Percentiles rank a stretch among this genome's conserved stretches.
These are phyloP conservation scores for Ashinkailepas kermadecensis DNA, from an alignment of 2,888 invertebrate species.

Conservation along the genomic window DNA sequence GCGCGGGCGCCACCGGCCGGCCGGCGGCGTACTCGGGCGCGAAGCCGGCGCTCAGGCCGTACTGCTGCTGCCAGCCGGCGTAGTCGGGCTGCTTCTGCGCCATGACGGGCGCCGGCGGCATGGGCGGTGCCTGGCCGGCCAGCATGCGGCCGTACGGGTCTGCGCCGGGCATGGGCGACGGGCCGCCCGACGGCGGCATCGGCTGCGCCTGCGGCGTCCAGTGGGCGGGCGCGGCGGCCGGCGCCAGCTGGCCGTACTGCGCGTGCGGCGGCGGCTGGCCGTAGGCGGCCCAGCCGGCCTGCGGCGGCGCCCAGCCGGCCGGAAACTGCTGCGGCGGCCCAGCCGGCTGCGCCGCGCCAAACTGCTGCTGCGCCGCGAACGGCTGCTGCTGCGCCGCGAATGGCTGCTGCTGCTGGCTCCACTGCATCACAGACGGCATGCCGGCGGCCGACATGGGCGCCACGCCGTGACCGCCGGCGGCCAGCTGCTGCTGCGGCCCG, in stretches of 20 bases:
- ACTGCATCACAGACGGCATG: slow-evolving; percentile 2
- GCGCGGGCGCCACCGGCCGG: background rate
- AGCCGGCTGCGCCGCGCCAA: background rate
- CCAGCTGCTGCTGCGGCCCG: background rate
- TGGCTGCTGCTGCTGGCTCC: slow-evolving; percentile 14
- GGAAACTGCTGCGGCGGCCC: background rate
- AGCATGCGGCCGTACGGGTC: slow-evolving; percentile 16
- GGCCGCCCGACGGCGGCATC: slow-evolving; percentile 12
- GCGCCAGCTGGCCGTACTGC: background rate
- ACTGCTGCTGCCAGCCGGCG: slow-evolving; percentile 16
- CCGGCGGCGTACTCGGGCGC: background rate
- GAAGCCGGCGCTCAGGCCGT: slow-evolving; percentile 5
- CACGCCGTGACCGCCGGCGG: background rate
- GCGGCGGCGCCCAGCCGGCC: slow-evolving; percentile 11
- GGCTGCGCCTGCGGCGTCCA: slow-evolving; percentile 15
- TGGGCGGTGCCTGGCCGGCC: background rate
- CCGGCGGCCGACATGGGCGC: background rate
- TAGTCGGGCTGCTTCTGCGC: slow-evolving; percentile 7
- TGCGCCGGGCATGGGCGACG: slow-evolving; percentile 2
- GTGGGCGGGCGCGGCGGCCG: background rate
- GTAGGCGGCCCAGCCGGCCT: slow-evolving; percentile 3
- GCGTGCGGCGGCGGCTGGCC: slow-evolving; percentile 17
- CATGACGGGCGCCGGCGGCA: slow-evolving; percentile 15
- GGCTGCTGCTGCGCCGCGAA: slow-evolving; percentile 10
- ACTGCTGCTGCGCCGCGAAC: slow-evolving; percentile 13